A percentile compares a stretch with the other conserved stretches of the same genome.
Evolutionary conservation across 2,797 vertebrate species (phyloP).

Genomic region (Sarcoramphus papa): DNA sequence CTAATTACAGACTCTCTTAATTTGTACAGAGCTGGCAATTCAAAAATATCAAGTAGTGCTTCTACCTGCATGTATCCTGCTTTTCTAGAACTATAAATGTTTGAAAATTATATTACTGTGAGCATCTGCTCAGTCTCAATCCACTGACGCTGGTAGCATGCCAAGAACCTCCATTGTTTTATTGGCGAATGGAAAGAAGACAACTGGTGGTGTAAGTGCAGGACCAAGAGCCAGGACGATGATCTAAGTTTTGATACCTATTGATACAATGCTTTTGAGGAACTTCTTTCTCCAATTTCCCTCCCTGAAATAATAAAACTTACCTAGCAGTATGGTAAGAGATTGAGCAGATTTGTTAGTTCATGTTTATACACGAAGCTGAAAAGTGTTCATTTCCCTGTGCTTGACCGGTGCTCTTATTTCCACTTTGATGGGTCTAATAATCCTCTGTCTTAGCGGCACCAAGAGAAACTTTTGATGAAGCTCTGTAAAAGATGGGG

Average conservation of each 20-base stretch:
- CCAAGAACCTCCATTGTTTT: background rate
- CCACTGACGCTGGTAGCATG: background rate
- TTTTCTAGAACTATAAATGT: background rate
- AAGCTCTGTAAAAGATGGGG: background rate
- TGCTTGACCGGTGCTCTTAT: background rate
- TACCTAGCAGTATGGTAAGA: background rate
- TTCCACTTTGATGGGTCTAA: background rate
- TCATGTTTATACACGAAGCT: background rate
- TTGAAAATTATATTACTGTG: background rate
- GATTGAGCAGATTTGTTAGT: background rate
- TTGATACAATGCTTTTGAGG: background rate
- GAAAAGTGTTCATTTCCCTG: background rate
- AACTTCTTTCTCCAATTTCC: background rate
- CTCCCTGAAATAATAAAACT: background rate
- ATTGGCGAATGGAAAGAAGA: background rate
- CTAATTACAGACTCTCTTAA: conserved; percentile 9
- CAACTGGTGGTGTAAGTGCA: background rate
- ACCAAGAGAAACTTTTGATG: background rate
- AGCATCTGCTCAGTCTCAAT: conserved; percentile 13
- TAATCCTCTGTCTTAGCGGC: background rate
- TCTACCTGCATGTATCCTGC: conserved; percentile 30
- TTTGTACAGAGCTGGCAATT: conserved; percentile 36
- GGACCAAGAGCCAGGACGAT: background rate
- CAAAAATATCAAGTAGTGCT: conserved; percentile 36
- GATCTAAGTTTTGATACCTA: background rate